Evolutionary conservation across 1,140 invertebrate genomes (phyloP), one percentile per base, ranked within the genome.

Genomic region (Sipha flava): DNA sequence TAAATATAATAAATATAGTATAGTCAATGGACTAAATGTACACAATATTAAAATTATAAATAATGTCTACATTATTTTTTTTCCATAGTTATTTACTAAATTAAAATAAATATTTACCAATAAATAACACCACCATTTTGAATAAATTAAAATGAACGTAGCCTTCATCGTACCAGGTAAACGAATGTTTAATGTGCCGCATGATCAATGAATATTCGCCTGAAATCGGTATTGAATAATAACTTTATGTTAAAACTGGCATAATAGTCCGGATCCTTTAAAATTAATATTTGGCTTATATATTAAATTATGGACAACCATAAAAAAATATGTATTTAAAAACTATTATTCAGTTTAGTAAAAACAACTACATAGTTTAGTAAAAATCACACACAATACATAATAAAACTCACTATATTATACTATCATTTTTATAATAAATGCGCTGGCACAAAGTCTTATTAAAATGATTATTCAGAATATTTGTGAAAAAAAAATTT

Each of bases 191-290:
- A 12, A 82, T 47, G 59, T 79, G 82, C 5, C 82, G 79, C 64
- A 82, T 82, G n/a, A 83, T 66, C 9, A 83, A 43, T 23, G 79
- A 79, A 64, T 68, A 80, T 59, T 83, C 82, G 9, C 81, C 82
- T 79, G 54, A 54, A 79, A 82, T 72, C 52, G 43, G 18, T 26
- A 54, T 54, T 54, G 3, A 54, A 6, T 47, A 26, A 40, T n/a
- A 45, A 21, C 23, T 47, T 47, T 73, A 26, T 3, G 10, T 29
- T 31, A 37, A 77, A 57, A 9, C 10, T 9, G 21, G 52, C 26
- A 54, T 1, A 54, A 54, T 23, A 26, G 21, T 26, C 12, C 23
- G 26, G n/a, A n/a, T n/a, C n/a, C n/a, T n/a, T 54, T 26, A 26
- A 14, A 54, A 54, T 12, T 54, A 54, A 21, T 26, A 26, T 26